These are phyloP conservation scores for Taphrorychus bicolor DNA, from an alignment of 2,888 invertebrate genomes.

Conservation along the genomic window DNA sequence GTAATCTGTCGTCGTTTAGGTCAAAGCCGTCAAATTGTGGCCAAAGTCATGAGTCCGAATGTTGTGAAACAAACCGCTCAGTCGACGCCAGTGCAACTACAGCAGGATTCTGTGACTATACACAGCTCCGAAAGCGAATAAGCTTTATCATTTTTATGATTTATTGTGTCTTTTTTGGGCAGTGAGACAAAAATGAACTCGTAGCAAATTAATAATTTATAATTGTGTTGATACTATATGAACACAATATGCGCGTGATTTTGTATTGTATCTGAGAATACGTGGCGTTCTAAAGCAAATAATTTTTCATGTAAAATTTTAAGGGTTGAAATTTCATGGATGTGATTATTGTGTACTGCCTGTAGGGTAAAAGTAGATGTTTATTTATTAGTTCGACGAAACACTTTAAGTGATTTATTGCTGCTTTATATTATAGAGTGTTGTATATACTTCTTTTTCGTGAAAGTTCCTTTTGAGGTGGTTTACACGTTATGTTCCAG, in stretches of 20 bases:
- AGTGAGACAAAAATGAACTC: no score
- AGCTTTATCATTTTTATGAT: conserved; percentile 4
- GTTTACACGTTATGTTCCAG: no score
- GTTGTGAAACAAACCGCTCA: conserved; percentile 46
- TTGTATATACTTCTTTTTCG: background rate
- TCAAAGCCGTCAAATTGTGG: conserved; percentile 60
- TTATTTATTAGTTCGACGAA: background rate
- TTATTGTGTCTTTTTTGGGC: no score
- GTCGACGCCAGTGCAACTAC: conserved; percentile 29
- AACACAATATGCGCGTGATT: no score
- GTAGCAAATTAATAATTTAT: no score
- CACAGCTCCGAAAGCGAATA: conserved; percentile 38
- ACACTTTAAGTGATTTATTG: background rate
- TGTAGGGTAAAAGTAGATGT: background rate
- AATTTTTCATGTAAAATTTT: background rate
- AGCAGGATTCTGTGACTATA: conserved; percentile 35
- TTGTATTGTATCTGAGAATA: no score
- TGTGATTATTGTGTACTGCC: no score
- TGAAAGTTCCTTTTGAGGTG: no score
- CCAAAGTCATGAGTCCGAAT: conserved; percentile 60
- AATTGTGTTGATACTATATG: no score
- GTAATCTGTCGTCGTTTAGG: conserved; percentile 49
- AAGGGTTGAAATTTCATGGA: no score
- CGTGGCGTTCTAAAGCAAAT: background rate
- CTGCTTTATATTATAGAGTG: background rate